Evolutionary conservation across 2,888 invertebrate genomes (phyloP), one percentile per base, ranked within the genome.

Genomic region (Drosophila mettleri): DNA sequence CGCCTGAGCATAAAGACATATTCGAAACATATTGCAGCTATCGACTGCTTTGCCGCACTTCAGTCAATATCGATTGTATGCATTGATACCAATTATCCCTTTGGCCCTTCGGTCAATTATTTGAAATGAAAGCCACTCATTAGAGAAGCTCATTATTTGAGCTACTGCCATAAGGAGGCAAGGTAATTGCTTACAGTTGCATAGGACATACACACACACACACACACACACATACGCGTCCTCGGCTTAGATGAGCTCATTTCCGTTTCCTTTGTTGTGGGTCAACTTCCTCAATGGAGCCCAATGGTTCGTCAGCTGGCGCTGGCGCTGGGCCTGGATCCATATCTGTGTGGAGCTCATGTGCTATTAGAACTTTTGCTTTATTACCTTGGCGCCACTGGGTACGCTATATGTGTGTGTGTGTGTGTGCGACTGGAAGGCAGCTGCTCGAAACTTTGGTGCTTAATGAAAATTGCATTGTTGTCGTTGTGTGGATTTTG

Each of bases 391-490:
- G 63, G 62, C 64, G 60, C 60, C 71, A 57, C 66, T 70, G 36
- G 70, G 82, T 65, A 60, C 70, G 62, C 36, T 49, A 48, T 29
- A 9, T 22, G 22, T 33, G 43, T 46, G 24, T 29, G 41, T 49
- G 45, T 51, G 64, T 45, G 63, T 43, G 54, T 45, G 54, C 18
- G 36, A 51, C 24, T 51, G 33, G 39, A 45, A 59, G 61, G 58
- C 58, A 64, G 60, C 53, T 52, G 58, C 80, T 34, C 12, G 39
- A 81, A 87, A 81, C 83, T 81, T 81, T 78, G 68, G 60, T 75
- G 84, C 88, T 69, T 78, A 86, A 83, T 88, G 83, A 82, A 82
- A 88, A 84, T 86, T 84, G 88, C 86, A 88, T 79, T 84, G 79
- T 80, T 80, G 63, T 53, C 53, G 43, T 36, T 60, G 49, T 55